Evolutionary conservation across 1,140 invertebrate species (phyloP).

Genomic region (Pseudomyrmex cubaensis): DNA sequence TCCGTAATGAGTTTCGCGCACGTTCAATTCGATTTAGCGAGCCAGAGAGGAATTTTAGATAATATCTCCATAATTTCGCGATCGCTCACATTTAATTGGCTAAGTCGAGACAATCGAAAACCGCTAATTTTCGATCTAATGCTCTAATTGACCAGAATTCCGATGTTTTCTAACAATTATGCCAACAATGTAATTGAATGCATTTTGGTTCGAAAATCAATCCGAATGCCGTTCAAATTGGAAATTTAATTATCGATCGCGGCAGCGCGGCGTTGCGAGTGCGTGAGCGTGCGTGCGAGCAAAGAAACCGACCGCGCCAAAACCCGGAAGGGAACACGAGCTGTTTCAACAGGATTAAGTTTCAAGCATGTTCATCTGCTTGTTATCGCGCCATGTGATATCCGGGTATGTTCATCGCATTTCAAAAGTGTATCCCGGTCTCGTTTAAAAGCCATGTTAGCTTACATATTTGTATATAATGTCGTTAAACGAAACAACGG

Average conservation of each 20-base stretch:
- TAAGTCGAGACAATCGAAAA: constrained; percentile 2
- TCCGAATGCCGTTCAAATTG: neutral
- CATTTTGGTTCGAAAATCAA: neutral
- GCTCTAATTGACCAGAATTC: neutral
- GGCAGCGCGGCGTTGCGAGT: neutral
- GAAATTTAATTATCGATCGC: neutral
- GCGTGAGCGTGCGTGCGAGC: neutral
- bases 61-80: constrained; percentile 29
- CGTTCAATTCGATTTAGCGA: neutral
- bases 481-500: too few species aligned
- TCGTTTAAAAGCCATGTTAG: neutral
- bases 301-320: neutral
- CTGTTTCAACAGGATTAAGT: constrained; percentile 36
- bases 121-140: neutral
- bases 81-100: constrained; percentile 15
- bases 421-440: neutral
- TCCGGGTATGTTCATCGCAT: neutral
- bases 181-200: neutral
- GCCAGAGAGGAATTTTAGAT: constrained; percentile 28
- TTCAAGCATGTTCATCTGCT: neutral
- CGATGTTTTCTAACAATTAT: neutral
- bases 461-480: too few species aligned
- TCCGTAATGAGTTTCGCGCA: constrained; percentile 20
- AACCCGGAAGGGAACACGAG: neutral
- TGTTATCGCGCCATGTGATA: neutral